These are phyloP conservation scores for Linnaemya tessellans DNA, from an alignment of 2,888 invertebrate genomes.

Conservation along the genomic window DNA sequence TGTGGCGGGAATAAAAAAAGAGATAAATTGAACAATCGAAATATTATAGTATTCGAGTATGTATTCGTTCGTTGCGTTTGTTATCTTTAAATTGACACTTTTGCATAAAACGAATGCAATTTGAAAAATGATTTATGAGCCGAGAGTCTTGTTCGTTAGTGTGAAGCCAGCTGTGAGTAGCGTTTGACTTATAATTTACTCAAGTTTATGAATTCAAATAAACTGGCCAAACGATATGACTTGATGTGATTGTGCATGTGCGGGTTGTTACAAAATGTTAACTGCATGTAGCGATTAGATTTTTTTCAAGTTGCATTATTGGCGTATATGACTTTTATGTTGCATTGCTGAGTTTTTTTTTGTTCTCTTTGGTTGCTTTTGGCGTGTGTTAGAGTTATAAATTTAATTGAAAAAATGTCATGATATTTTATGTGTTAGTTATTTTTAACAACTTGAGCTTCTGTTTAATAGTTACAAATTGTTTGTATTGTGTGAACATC, in stretches of 20 bases:
- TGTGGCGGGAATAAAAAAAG: slow-evolving; percentile 10
- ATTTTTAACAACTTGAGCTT: background rate
- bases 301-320: background rate
- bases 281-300: background rate
- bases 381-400: background rate
- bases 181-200: background rate
- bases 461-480: background rate
- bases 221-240: background rate
- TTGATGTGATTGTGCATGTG: too few relatives aligned
- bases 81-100: slow-evolving; percentile 47
- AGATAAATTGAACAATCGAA: slow-evolving; percentile 1
- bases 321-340: background rate
- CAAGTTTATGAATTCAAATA: slow-evolving; percentile 4
- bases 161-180: slow-evolving; percentile 4
- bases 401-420: background rate
- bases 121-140: slow-evolving; percentile 54
- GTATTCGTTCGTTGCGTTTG: slow-evolving; percentile 3
- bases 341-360: background rate
- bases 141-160: slow-evolving; percentile 3
- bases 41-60: too few relatives aligned
- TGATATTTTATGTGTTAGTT: background rate
- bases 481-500: background rate
- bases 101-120: slow-evolving; percentile 23
- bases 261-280: background rate
- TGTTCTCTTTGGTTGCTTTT: background rate